Conservation (phyloP, 2,797 vertebrate species). For the Hemibagrus guttatus region DNA sequence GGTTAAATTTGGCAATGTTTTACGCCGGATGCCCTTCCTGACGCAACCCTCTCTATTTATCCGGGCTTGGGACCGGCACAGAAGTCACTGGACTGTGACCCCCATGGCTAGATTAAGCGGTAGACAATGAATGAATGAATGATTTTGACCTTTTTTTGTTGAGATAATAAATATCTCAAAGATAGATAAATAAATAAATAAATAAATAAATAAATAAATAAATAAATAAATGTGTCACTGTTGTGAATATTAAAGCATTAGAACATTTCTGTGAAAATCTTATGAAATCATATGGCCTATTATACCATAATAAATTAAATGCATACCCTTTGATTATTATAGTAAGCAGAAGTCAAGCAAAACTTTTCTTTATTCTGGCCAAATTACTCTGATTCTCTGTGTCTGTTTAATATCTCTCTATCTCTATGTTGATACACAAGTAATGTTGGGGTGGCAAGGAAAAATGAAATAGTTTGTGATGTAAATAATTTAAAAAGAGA, state of each 20-base stretch:
- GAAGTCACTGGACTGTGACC: too few relatives aligned
- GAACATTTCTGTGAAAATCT: neutral
- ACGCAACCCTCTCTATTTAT: too few relatives aligned
- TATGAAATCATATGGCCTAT: neutral
- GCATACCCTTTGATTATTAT: neutral
- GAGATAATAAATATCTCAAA: too few relatives aligned
- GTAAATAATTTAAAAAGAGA: conserved; percentile 14
- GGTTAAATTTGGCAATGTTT: too few relatives aligned
- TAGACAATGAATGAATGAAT: too few relatives aligned
- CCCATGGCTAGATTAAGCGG: too few relatives aligned
- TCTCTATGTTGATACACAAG: neutral
- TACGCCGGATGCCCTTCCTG: too few relatives aligned
- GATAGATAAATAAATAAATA: too few relatives aligned
- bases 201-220: too few relatives aligned
- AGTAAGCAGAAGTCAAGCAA: neutral
- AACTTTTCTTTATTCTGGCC: neutral
- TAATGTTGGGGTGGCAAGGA: neutral
- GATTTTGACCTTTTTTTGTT: too few relatives aligned
- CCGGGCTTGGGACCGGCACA: too few relatives aligned
- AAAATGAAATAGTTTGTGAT: neutral
- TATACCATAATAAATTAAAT: neutral
- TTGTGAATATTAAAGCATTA: neutral
- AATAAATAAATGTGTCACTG: neutral
- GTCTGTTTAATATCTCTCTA: neutral
- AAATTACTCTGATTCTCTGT: neutral